Evolutionary conservation across 2,113 vertebrate genomes (phyloP), one percentile per base, ranked within the genome.

Genomic region (Xiphophorus couchianus): DNA sequence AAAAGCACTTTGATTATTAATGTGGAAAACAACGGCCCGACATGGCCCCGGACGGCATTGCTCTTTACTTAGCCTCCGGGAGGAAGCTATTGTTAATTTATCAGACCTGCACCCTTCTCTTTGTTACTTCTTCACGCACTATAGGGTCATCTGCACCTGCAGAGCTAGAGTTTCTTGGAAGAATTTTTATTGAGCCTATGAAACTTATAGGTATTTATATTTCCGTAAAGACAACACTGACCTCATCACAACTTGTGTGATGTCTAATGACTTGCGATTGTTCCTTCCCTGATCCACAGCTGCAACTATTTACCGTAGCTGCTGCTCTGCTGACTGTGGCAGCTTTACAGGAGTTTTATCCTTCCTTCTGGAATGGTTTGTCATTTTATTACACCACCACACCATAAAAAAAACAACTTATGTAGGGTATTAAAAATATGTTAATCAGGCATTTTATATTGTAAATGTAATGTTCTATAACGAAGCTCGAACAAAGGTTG

Each of bases 1-100:
- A 90, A 82, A 73, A 69, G 80, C 68, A 71, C 83, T 82, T 90
- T 82, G 81, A 87, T 90, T 90, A 84, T 89, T 90, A 73, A 92
- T 84, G 86, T 71, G 51, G 79, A 73, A 78, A 67, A 79, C 71
- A 25, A 72, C 72, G 71, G 61, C 74, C 77, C 67, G 68, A 79
- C 83, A 80, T 13, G 72, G 39, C 29, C 76, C 17, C 0, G 72
- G 73, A 76, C 31, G 27, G 27, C 30, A 4, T 74, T 28, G 82
- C 67, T 81, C 73, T 85, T 88, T 86, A 62, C 80, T 77, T 42
- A 70, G 72, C 75, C 31, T 11, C 0, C 54, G 82, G 73, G 71
- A 76, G 66, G 73, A 84, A 66, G 17, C 76, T 54, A 63, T 86
- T 71, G 75, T 83, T 78, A 81, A 90, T 88, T 87, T 77, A 86